phyloP scores from a whole-genome alignment of 2,888 invertebrate genomes.

The Catocala sponsa region DNA sequence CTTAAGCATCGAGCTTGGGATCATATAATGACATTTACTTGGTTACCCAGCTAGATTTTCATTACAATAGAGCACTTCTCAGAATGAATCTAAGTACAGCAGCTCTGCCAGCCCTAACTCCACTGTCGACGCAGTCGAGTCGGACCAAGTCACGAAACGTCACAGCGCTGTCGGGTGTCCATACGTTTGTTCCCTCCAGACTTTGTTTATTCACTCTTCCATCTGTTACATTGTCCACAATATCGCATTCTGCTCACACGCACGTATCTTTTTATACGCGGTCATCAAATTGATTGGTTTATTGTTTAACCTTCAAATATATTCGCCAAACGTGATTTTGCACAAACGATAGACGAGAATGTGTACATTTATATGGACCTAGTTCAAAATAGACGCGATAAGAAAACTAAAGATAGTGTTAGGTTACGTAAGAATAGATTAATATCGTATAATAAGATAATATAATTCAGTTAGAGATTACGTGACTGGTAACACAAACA shows the following conservation, averaged over 20 bases:
- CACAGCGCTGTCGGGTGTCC: conserved; percentile 56
- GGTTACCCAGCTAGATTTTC: too few relatives aligned
- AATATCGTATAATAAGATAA: not conserved
- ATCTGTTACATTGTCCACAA: conserved; percentile 22
- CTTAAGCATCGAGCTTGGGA: too few relatives aligned
- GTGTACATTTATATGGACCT: conserved; percentile 3
- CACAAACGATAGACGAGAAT: conserved; percentile 2
- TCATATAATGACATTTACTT: too few relatives aligned
- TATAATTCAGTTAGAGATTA: too few relatives aligned
- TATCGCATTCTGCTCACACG: conserved; percentile 29
- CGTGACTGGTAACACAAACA: too few relatives aligned
- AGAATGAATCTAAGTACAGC: too few relatives aligned
- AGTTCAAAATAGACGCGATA: conserved; percentile 15
- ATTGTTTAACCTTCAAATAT: conserved; percentile 19
- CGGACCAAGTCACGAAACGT: conserved; percentile 76
- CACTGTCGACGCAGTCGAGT: conserved; percentile 57
- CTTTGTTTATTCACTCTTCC: conserved; percentile 24
- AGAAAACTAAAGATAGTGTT: conserved; percentile 14
- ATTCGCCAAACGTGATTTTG: conserved; percentile 12
- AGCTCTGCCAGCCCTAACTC: not conserved
- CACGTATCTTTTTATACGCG: conserved; percentile 22
- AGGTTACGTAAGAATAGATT: conserved; percentile 2
- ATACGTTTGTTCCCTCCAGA: conserved; percentile 26
- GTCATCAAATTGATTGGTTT: conserved; percentile 27
- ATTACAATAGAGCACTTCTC: too few relatives aligned